These are phyloP conservation scores for Chrysolina haemoptera DNA, from an alignment of 2,888 invertebrate genomes.

Conservation along the genomic window DNA sequence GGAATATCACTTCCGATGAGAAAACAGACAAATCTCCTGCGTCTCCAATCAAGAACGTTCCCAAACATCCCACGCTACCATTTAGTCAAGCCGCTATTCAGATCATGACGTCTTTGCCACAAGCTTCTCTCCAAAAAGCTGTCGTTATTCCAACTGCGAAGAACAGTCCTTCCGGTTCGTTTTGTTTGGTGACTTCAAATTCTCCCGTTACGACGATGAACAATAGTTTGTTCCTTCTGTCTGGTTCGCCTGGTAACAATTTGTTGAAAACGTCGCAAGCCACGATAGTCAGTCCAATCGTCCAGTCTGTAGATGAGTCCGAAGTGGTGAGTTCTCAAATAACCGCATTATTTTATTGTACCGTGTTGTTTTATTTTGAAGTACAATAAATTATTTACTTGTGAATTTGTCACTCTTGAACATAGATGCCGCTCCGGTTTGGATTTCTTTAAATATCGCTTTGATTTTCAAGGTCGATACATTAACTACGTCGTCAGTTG, in stretches of 20 bases:
- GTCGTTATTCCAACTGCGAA: conserved; percentile 1
- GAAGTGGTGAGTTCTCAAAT: neutral
- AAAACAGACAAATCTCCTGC: neutral
- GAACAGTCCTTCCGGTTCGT: neutral
- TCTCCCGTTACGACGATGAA: neutral
- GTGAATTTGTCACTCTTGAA: neutral
- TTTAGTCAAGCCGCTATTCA: conserved; percentile 31
- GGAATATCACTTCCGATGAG: conserved; percentile 23
- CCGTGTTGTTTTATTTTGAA: no score
- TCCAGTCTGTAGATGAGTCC: neutral
- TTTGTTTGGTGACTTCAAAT: conserved; percentile 25
- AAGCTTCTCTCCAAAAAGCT: conserved; percentile 11
- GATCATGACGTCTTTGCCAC: conserved; percentile 31
- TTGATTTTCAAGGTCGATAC: neutral
- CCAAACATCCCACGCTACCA: conserved; percentile 4
- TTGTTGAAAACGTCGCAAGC: conserved; percentile 23
- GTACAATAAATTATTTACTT: no score
- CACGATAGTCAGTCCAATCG: neutral
- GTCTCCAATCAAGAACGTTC: neutral
- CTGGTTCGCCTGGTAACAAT: conserved; percentile 1
- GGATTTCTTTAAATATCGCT: neutral
- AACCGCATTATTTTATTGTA: no score
- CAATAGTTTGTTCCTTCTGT: neutral
- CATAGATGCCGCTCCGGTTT: neutral
- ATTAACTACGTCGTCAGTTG: neutral